Conservation (phyloP, 2,888 invertebrate species). For the Melinaea marsaeus region DNA sequence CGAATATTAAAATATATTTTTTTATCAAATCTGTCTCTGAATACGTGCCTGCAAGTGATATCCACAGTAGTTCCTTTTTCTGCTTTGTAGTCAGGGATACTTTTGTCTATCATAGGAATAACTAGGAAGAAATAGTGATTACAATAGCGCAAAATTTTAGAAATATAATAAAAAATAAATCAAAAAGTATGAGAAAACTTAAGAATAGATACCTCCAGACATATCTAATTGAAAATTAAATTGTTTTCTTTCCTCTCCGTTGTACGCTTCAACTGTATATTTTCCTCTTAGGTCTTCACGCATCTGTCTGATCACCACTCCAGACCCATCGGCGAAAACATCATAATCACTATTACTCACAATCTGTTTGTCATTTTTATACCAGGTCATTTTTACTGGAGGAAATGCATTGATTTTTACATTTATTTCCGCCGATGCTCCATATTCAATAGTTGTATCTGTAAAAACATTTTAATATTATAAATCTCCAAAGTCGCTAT, state of each 20-base stretch:
- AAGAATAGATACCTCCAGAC: slow-evolving; percentile 38
- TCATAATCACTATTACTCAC: slow-evolving; percentile 28
- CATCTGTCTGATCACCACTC: slow-evolving; percentile 42
- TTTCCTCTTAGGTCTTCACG: slow-evolving; percentile 34
- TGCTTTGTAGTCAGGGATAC: slow-evolving; percentile 17
- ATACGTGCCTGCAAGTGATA: slow-evolving; percentile 43
- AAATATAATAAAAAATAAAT: not conserved
- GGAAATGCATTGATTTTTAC: slow-evolving; percentile 46
- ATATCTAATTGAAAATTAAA: slow-evolving; percentile 38
- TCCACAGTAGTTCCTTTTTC: slow-evolving; percentile 30
- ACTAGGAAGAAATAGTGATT: slow-evolving; percentile 35
- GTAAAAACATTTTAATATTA: slow-evolving; percentile 18
- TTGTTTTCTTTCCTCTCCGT: slow-evolving; percentile 30
- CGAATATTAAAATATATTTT: not conserved
- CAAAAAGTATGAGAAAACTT: not conserved
- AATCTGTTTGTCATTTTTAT: slow-evolving; percentile 33
- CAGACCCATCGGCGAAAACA: slow-evolving; percentile 37
- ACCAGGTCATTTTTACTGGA: slow-evolving; percentile 44
- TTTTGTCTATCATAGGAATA: slow-evolving; percentile 42
- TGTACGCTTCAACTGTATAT: slow-evolving; percentile 42
- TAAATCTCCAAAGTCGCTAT: not conserved
- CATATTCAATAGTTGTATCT: slow-evolving; percentile 42
- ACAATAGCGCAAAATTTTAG: slow-evolving; percentile 6
- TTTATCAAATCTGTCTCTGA: not conserved
- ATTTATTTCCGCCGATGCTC: slow-evolving; percentile 32